phyloP scores from a whole-genome alignment of 1,140 invertebrate genomes.

The Colletes gigas region DNA sequence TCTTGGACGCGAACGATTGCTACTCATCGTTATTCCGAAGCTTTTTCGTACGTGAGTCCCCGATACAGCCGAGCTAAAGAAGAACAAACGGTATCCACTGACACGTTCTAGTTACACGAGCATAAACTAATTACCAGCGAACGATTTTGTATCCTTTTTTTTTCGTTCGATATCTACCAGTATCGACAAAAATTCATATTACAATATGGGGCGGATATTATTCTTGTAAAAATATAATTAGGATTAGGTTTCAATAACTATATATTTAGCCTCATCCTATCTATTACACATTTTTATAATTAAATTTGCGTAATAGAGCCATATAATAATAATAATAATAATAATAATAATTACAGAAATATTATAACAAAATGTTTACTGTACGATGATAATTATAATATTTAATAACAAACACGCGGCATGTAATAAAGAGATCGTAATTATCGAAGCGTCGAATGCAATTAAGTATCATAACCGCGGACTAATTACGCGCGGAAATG shows the following conservation, averaged over 20 bases:
- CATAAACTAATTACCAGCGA: conserved; percentile 27
- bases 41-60: conserved; percentile 48
- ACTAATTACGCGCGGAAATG: conserved; percentile 8
- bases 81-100: conserved; percentile 48
- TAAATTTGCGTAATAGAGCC: no score
- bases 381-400: background rate
- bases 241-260: no score
- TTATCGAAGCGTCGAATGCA: background rate
- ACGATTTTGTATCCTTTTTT: conserved; percentile 21
- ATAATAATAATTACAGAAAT: no score
- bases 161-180: background rate
- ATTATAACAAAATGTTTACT: no score
- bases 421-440: conserved; percentile 14
- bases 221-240: background rate
- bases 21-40: conserved; percentile 30
- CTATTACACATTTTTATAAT: no score
- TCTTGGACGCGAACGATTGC: background rate
- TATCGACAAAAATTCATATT: background rate
- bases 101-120: conserved; percentile 46
- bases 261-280: no score
- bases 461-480: conserved; percentile 17
- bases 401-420: background rate
- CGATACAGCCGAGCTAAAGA: conserved; percentile 26
- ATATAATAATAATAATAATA: no score
- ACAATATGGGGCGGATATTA: no score